phyloP scores from a whole-genome alignment of 2,113 vertebrate species.

The Neogobius melanostomus region DNA sequence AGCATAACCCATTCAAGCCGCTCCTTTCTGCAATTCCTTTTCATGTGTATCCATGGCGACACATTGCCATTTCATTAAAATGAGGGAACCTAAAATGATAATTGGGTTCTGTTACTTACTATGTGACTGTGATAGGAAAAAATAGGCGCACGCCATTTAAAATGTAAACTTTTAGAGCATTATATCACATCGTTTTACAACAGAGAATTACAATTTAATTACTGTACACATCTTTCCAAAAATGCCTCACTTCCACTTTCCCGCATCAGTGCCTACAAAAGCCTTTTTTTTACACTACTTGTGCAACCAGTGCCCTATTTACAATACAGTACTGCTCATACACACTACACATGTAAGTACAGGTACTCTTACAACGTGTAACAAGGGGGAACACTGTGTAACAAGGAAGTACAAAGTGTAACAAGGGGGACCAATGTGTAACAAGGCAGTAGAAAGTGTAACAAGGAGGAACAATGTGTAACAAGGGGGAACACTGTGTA shows the following conservation, averaged over 20 bases:
- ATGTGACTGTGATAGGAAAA: background rate
- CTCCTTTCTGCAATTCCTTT: constrained; percentile 8
- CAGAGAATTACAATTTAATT: background rate
- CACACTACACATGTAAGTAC: no score
- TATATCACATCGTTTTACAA: background rate
- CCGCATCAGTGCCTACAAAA: background rate
- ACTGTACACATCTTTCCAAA: background rate
- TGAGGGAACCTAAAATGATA: background rate
- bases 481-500: no score
- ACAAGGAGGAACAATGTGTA: no score
- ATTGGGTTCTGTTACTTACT: background rate
- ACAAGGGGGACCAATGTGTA: no score
- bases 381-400: no score
- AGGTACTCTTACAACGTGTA: no score
- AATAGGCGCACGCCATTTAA: constrained; percentile 1
- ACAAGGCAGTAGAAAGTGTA: no score
- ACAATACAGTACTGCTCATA: constrained; percentile 2
- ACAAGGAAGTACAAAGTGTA: no score
- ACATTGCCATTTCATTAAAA: constrained; percentile 22
- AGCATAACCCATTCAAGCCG: constrained; percentile 8
- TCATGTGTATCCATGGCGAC: constrained; percentile 37
- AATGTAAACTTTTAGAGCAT: constrained; percentile 13
- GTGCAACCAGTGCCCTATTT: background rate
- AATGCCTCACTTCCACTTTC: constrained; percentile 4
- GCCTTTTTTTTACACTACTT: background rate